Evolutionary conservation across 2,888 invertebrate genomes (phyloP).

Genomic region (Mystacides longicornis): DNA sequence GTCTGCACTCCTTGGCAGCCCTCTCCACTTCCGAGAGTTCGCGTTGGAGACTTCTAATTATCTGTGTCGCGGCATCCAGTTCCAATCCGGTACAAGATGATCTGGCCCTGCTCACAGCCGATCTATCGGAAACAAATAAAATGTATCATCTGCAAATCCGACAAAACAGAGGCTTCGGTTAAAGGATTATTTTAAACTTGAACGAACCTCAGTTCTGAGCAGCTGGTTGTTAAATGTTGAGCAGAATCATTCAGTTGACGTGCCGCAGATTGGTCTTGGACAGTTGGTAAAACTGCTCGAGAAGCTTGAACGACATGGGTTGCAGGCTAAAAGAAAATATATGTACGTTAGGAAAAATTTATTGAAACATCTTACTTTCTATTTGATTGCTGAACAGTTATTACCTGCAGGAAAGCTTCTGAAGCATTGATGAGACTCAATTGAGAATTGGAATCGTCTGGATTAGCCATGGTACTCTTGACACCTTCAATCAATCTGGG

Average conservation of each 20-base stretch:
- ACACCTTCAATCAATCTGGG: constrained; percentile 75
- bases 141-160: neutral
- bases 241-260: constrained; percentile 66
- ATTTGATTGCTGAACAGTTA: neutral
- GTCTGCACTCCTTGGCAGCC: constrained; percentile 61
- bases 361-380: neutral
- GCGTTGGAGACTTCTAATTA: constrained; percentile 68
- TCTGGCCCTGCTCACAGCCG: constrained; percentile 58
- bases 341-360: neutral
- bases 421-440: constrained; percentile 74
- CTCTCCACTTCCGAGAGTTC: constrained; percentile 76
- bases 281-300: constrained; percentile 75
- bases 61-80: constrained; percentile 77
- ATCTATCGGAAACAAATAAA: constrained; percentile 33
- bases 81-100: constrained; percentile 79
- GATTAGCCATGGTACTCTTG: constrained; percentile 59
- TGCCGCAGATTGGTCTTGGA: constrained; percentile 68
- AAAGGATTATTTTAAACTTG: too few species aligned
- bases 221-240: constrained; percentile 57
- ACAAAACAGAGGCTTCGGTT: too few species aligned
- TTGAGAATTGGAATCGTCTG: constrained; percentile 69
- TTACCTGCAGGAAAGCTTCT: constrained; percentile 74
- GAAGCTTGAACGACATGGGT: constrained; percentile 69
- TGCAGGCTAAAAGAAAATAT: constrained; percentile 42
- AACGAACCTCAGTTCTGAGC: constrained; percentile 54